Base-by-base conservation (phyloP, 2,797 vertebrate species). In the Manis pentadactyla region DNA sequence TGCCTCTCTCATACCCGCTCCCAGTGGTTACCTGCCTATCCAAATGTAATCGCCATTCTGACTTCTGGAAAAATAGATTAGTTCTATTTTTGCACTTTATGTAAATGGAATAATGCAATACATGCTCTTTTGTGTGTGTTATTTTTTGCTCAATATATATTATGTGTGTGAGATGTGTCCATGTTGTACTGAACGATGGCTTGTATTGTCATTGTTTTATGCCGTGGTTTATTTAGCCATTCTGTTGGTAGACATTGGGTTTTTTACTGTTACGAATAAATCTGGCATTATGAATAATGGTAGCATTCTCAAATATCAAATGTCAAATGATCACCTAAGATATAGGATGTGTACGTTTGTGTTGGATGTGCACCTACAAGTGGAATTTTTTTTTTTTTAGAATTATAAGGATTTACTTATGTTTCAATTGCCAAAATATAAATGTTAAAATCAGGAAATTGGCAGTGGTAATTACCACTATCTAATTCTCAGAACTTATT, bases 101-200 rank as follows among this genome's bases (percentile, higher is more conserved):
- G 0, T 69, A 46, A 68, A 34, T 55, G 39, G 55, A 49, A 13
- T 25, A 39, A 23, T 84, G 15, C 21, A 34, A 53, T 55, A 63
- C 2, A 19, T 31, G 17, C 23, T 63, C 61, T 71, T 61, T 34
- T 29, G 34, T 42, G 5, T 77, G 14, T 78, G 11, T 15, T 63
- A 46, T 42, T 74, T 51, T 84, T 90, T 77, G 42, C 53, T 53
- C 63, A 42, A 25, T 63, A 13, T 7, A 25, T 63, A 13, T 7
- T 39, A 7, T 34, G 21, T 90, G 39, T 90, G 64, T 88, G 71
- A 18, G 73, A 46, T 34, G 23, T 19, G 18, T 75, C 46, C 6
- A 1, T 46, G 34, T 6, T 25, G 27, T 27, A 7, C 55, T 10
- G 9, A 31, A 0, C 3, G 14, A 4, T 39, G n/a, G 8, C 34